phyloP scores from a whole-genome alignment of 2,113 vertebrate species.

The cattle (Bos taurus) region DNA sequence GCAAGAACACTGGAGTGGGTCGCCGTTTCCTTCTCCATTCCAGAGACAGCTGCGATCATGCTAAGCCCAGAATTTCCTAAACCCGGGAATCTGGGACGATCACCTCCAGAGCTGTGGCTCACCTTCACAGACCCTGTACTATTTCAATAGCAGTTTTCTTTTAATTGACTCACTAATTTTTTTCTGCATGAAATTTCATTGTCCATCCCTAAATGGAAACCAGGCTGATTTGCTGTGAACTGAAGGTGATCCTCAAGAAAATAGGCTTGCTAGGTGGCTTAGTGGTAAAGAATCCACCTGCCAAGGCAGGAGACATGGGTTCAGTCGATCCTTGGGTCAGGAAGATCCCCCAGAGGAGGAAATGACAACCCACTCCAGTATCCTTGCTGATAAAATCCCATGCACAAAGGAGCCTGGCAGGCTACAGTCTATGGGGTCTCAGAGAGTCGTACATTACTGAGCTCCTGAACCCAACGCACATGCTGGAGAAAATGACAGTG shows the following conservation, averaged over 20 bases:
- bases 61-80: neutral
- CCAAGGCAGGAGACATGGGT: neutral
- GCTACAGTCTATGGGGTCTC: neutral
- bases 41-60: rapidly evolving
- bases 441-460: neutral
- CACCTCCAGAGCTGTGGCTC: too few species aligned
- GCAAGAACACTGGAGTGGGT: neutral
- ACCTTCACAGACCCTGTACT: rapidly evolving
- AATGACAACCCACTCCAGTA: neutral
- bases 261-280: neutral
- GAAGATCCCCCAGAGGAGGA: neutral
- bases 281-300: neutral
- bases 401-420: neutral
- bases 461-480: neutral
- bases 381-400: neutral
- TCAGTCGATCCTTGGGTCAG: neutral
- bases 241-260: neutral
- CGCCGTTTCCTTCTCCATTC: neutral
- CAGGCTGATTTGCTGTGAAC: neutral
- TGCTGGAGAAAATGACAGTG: neutral
- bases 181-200: neutral
- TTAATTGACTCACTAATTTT: neutral
- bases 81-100: neutral
- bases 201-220: neutral
- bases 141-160: neutral